Conservation (phyloP, 1,140 invertebrate genomes). For the Drosophila setifemur region DNA sequence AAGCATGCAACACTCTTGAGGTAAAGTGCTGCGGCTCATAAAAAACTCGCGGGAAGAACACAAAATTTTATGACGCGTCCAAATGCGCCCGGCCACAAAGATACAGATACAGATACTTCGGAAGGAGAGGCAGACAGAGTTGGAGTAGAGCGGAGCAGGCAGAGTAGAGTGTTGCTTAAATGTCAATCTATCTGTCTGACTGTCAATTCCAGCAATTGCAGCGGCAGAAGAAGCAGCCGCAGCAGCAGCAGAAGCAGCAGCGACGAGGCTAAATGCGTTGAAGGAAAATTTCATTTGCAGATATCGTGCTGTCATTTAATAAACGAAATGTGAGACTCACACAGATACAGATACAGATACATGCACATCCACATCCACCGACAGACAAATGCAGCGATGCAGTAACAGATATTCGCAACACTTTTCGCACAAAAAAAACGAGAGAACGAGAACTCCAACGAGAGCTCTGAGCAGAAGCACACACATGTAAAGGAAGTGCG, state of each 20-base stretch:
- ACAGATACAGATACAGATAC: conserved; percentile 16
- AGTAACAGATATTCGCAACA: conserved; percentile 80
- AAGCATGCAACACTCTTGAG: conserved; percentile 66
- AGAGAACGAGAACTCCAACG: background rate
- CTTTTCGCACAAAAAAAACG: conserved; percentile 57
- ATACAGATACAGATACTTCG: background rate
- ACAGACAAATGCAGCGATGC: conserved; percentile 68
- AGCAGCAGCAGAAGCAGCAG: background rate
- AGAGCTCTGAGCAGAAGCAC: conserved; percentile 4
- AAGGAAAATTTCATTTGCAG: conserved; percentile 82
- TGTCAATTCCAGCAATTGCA: conserved; percentile 80
- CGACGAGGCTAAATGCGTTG: conserved; percentile 68
- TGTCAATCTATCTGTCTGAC: conserved; percentile 79
- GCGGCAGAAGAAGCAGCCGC: conserved; percentile 19
- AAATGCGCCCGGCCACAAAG: conserved; percentile 47
- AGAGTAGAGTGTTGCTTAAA: conserved; percentile 72
- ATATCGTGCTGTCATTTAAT: conserved; percentile 82
- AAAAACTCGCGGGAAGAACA: conserved; percentile 54
- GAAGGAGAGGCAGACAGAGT: background rate
- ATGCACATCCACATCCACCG: conserved; percentile 6
- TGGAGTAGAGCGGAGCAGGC: no score
- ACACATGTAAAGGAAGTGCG: conserved; percentile 61
- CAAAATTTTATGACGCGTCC: conserved; percentile 75
- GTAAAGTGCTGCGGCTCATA: conserved; percentile 61
- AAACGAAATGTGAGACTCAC: conserved; percentile 69